Conservation (phyloP, 2,113 vertebrate species). For the Oophaga pumilio region DNA sequence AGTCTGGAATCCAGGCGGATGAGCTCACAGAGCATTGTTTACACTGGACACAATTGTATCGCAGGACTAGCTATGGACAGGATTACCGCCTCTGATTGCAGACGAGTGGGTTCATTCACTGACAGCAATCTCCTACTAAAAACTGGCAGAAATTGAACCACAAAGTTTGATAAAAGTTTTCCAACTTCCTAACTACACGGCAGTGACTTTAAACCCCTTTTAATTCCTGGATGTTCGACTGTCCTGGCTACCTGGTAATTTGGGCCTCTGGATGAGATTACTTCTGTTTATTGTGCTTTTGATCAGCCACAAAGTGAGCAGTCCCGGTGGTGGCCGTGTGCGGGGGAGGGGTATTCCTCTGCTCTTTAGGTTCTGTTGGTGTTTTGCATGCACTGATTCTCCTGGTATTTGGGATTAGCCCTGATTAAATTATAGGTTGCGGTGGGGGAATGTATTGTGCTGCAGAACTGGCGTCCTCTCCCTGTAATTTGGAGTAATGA, state of each 20-base stretch:
- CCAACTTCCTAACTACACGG: too few relatives aligned
- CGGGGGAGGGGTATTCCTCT: neutral
- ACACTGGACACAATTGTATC: too few relatives aligned
- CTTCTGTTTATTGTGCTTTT: neutral
- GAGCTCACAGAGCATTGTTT: too few relatives aligned
- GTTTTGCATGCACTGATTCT: slow-evolving; percentile 63
- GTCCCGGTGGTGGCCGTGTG: neutral
- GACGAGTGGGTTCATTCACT: too few relatives aligned
- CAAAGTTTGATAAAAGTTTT: too few relatives aligned
- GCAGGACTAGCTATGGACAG: too few relatives aligned
- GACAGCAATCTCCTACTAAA: too few relatives aligned
- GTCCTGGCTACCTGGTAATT: neutral
- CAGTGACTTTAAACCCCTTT: too few relatives aligned
- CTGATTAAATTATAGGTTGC: slow-evolving; percentile 72
- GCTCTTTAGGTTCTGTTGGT: slow-evolving; percentile 5
- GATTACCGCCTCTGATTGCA: too few relatives aligned
- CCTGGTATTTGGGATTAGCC: slow-evolving; percentile 67
- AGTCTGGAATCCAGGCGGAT: neutral
- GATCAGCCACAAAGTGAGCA: neutral
- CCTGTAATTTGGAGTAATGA: slow-evolving; percentile 81
- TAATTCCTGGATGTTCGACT: neutral
- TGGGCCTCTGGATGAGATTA: neutral
- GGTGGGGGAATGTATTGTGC: slow-evolving; percentile 71
- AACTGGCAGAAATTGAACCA: too few relatives aligned
- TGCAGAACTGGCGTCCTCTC: slow-evolving; percentile 69